Evolutionary conservation across 1,140 invertebrate species (phyloP).

Genomic region (Gonatopus flavifemur): DNA sequence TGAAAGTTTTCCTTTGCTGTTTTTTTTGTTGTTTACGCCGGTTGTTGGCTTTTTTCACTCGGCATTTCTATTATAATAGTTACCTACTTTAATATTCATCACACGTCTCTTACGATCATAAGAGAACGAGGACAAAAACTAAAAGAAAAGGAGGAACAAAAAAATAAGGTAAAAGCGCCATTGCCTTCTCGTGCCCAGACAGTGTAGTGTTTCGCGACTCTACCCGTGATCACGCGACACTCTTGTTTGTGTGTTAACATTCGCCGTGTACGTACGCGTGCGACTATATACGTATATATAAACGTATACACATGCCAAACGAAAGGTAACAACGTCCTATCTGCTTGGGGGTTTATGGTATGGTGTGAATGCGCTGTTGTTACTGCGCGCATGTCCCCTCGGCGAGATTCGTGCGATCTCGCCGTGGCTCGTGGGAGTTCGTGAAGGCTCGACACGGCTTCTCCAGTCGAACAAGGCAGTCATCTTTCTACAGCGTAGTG

Average conservation of each 20-base stretch:
- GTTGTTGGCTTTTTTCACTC: too few species aligned
- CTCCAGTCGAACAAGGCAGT: background rate
- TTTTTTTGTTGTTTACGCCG: too few species aligned
- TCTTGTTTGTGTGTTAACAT: too few species aligned
- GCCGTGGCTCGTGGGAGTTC: background rate
- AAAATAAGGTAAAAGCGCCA: too few species aligned
- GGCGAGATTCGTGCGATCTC: background rate
- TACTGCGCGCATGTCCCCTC: background rate
- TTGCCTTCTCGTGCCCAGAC: too few species aligned
- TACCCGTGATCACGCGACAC: slow-evolving; percentile 34
- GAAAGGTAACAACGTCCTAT: slow-evolving; percentile 9
- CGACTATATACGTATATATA: slow-evolving; percentile 9
- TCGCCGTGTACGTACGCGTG: slow-evolving; percentile 21
- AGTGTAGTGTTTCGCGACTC: slow-evolving; percentile 30
- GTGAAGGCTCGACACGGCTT: background rate
- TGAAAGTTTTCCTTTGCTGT: too few species aligned
- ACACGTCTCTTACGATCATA: too few species aligned
- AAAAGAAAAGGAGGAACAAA: too few species aligned
- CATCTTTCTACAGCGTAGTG: slow-evolving; percentile 21
- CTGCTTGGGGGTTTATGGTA: slow-evolving; percentile 10
- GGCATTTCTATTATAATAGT: too few species aligned
- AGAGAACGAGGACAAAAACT: too few species aligned
- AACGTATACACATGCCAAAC: slow-evolving; percentile 7
- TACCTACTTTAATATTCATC: too few species aligned
- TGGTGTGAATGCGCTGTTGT: background rate